Base-by-base conservation (phyloP, 2,797 vertebrate genomes). In the Clarias platycephalus region DNA sequence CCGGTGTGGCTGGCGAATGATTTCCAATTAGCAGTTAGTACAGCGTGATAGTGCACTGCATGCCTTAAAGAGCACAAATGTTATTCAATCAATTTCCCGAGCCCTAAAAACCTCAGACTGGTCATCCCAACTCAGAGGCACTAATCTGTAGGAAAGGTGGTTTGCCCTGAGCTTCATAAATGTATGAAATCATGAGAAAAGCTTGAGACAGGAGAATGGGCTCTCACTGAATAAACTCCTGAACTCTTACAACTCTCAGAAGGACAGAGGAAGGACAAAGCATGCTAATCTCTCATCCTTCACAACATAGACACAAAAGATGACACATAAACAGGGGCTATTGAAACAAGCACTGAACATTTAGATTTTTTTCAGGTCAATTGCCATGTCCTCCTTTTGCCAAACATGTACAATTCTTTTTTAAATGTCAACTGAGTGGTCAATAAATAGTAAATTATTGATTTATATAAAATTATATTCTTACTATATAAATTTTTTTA, bases 1-100 rank as follows among this genome's bases (percentile, higher is more conserved):
- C 83, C 83, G 68, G 37, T 57, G 44, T 85, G 79, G 40, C 60
- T 44, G 49, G 31, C 31, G 26, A 77, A 64, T 68, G 84, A 77
- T 77, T 82, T 77, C 80, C 72, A 85, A 82, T 82, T 85, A 85
- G 72, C 34, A 85, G 71, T 82, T 72, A 82, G 72, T 64, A 82
- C 84, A 85, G 64, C 57, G 53, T 81, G 79, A 53, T 82, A 67
- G 37, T 44, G 80, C 71, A 26, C n/a, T 77, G 26, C 63, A 62
- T 49, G 64, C 71, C 63, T 68, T 77, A 26, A 68, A 57, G 44
- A 81, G 75, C 70, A 67, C 71, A 58, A 40, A 76, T 26, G 34
- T 57, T 77, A 67, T 81, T 85, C 63, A 81, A 60, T 81, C 84
- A 85, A 76, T 85, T 75, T 81, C n/a, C 44, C 58, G 70, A 76